A percentile compares a stretch with the other conserved stretches of the same genome.
Evolutionary conservation across 2,888 invertebrate genomes (phyloP).

Genomic region (Amphimallon solstitiale): DNA sequence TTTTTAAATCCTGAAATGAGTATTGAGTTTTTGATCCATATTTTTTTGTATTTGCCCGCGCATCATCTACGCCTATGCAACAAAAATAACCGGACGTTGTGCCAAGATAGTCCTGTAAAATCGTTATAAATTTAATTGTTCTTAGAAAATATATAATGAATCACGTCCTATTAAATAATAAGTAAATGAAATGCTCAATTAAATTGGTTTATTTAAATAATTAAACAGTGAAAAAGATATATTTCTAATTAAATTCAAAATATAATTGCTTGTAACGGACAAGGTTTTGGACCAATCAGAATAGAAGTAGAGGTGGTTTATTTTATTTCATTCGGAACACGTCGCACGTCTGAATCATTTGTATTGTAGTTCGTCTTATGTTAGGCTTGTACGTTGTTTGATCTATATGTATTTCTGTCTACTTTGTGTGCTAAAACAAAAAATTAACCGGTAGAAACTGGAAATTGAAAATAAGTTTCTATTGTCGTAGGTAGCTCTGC

Average conservation of each 20-base stretch:
- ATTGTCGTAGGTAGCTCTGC: slow-evolving; percentile 16
- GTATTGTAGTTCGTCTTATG: background rate
- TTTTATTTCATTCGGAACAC: background rate
- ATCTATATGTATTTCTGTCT: slow-evolving; percentile 7
- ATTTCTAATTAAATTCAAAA: slow-evolving; percentile 1
- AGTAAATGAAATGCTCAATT: background rate
- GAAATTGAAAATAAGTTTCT: slow-evolving; percentile 31
- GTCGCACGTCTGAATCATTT: background rate
- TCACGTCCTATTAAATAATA: no score
- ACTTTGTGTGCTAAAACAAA: slow-evolving; percentile 12
- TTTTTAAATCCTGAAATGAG: no score
- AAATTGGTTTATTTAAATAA: background rate
- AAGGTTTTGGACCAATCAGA: slow-evolving; percentile 23
- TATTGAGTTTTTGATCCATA: no score
- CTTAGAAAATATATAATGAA: no score
- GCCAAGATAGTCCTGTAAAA: no score
- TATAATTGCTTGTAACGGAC: slow-evolving; percentile 19
- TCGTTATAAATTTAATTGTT: no score
- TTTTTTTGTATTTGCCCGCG: background rate
- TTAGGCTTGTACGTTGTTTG: no score
- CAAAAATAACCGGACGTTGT: no score
- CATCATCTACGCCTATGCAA: background rate
- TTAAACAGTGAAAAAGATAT: background rate
- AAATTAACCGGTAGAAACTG: slow-evolving; percentile 32
- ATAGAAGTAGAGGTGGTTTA: slow-evolving; percentile 1